Percentiles rank a stretch among this genome's conserved stretches.
Conservation (phyloP, 2,888 invertebrate genomes). For the Helobdella robusta region DNA sequence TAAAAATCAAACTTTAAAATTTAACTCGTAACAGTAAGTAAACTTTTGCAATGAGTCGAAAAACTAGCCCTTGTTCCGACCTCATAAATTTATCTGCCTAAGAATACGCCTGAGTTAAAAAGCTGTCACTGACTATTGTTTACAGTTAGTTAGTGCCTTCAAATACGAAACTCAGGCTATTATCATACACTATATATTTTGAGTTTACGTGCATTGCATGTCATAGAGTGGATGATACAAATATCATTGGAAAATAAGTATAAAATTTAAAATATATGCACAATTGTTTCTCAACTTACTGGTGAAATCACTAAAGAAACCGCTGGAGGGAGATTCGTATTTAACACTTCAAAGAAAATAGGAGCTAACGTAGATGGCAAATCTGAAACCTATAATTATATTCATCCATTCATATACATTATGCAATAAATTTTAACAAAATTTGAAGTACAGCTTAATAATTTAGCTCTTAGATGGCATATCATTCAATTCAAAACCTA, state of each 20-base stretch:
- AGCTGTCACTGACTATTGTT: too few relatives aligned
- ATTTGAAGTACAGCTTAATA: background rate
- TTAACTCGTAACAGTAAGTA: background rate
- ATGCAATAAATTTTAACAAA: background rate
- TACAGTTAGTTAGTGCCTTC: too few relatives aligned
- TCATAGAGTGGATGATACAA: background rate
- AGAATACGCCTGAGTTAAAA: too few relatives aligned
- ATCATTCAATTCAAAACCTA: background rate
- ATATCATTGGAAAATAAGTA: too few relatives aligned
- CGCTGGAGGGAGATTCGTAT: conserved; percentile 68
- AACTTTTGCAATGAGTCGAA: background rate
- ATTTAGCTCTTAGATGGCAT: background rate
- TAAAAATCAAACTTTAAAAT: background rate
- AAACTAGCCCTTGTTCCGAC: background rate
- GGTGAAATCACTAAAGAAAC: conserved; percentile 59
- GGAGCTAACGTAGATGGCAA: conserved; percentile 56
- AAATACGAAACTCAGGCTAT: background rate
- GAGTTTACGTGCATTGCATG: background rate
- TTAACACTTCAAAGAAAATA: conserved; percentile 64
- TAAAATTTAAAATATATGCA: background rate
- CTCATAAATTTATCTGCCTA: too few relatives aligned
- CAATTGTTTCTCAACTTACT: conserved; percentile 34
- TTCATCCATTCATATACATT: background rate
- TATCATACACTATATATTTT: background rate
- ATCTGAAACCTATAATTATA: conserved; percentile 48